These are phyloP conservation scores for Scomber scombrus DNA, from an alignment of 2,113 vertebrate species.

Conservation along the genomic window DNA sequence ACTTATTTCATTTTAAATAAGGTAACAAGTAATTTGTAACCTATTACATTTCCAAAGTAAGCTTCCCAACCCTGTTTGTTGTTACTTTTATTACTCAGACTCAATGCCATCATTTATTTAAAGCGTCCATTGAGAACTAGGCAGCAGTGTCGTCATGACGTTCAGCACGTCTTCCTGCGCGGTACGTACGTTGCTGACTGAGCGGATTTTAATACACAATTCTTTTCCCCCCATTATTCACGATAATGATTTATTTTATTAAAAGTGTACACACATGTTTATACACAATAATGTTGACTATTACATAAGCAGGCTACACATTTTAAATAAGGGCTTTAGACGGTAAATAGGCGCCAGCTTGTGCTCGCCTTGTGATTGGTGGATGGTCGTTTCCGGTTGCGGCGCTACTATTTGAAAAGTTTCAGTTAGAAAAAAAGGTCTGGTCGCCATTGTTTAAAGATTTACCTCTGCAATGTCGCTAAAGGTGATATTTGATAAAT, in stretches of 20 bases:
- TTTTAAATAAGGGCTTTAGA: neutral
- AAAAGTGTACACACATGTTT: fast-evolving
- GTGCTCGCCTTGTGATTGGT: constrained; percentile 59
- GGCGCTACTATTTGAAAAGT: constrained; percentile 69
- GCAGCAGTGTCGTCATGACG: neutral
- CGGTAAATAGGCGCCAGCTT: constrained; percentile 41
- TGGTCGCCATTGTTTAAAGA: constrained; percentile 61
- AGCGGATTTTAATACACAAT: neutral
- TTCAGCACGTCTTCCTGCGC: constrained; percentile 24
- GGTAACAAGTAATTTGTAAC: too few species aligned
- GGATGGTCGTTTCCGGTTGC: constrained; percentile 47
- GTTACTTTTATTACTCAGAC: too few species aligned
- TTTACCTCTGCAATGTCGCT: neutral
- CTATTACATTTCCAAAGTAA: too few species aligned
- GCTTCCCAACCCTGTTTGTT: too few species aligned
- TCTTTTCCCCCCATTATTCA: neutral
- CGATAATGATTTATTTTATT: neutral
- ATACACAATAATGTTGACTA: fast-evolving
- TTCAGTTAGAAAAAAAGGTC: constrained; percentile 25
- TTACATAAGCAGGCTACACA: neutral
- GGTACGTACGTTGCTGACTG: neutral
- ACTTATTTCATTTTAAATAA: too few species aligned
- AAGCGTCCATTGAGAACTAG: too few species aligned
- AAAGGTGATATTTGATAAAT: neutral
- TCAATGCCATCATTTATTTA: too few species aligned